A percentile compares a stretch with the other conserved stretches of the same genome.
These are phyloP conservation scores for Muscicapa striata DNA, from an alignment of 2,797 vertebrate species.

Conservation along the genomic window DNA sequence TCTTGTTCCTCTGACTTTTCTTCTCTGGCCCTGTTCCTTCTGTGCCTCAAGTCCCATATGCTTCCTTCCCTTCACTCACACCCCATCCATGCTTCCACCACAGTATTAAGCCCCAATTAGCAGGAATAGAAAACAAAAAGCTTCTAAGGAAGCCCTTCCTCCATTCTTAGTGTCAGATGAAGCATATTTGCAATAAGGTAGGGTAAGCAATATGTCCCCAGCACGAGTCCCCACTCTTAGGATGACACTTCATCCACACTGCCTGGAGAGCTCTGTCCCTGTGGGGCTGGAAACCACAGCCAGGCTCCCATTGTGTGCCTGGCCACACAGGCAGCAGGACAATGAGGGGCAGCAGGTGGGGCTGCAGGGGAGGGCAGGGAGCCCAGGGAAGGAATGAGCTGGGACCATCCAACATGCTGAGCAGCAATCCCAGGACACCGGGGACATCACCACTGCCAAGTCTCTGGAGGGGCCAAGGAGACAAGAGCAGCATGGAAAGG, in stretches of 20 bases:
- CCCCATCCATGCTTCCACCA: neutral
- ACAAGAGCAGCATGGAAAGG: neutral
- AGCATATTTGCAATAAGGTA: neutral
- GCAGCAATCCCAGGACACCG: neutral
- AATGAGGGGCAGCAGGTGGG: conserved; percentile 51
- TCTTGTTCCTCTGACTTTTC: neutral
- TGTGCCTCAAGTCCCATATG: neutral
- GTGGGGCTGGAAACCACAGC: neutral
- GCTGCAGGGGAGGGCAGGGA: conserved; percentile 19
- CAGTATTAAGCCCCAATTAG: neutral
- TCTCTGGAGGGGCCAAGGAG: neutral
- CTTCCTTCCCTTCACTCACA: neutral
- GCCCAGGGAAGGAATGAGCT: conserved; percentile 28
- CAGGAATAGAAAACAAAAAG: neutral
- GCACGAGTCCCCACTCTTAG: neutral
- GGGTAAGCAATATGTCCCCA: neutral
- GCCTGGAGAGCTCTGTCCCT: neutral
- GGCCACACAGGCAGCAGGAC: conserved; percentile 4
- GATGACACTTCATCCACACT: neutral
- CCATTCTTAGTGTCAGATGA: neutral
- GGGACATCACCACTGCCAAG: neutral
- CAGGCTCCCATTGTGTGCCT: neutral
- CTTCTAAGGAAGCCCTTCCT: neutral
- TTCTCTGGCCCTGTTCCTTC: neutral
- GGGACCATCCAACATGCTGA: conserved; percentile 1